A percentile compares a stretch with the other conserved stretches of the same genome.
These are phyloP conservation scores for Oncorhynchus keta DNA, from an alignment of 2,113 vertebrate species.

Conservation along the genomic window DNA sequence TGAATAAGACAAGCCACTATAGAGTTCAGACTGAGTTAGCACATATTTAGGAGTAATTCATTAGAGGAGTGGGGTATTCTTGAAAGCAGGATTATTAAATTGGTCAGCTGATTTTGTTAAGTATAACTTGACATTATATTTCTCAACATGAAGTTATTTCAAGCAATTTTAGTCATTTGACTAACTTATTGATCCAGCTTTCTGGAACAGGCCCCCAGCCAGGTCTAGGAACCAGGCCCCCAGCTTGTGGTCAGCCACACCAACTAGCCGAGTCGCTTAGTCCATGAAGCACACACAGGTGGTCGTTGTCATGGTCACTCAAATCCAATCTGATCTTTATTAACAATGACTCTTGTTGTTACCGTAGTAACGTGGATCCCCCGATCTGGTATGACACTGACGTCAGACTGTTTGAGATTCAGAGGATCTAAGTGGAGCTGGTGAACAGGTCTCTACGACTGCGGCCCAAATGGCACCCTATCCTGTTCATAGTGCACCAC, in stretches of 20 bases:
- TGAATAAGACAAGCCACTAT: not conserved
- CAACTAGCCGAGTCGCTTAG: not conserved
- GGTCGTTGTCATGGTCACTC: slow-evolving; percentile 2
- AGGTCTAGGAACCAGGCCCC: too few relatives aligned
- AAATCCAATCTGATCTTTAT: not conserved
- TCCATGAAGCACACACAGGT: not conserved
- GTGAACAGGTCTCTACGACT: too few relatives aligned
- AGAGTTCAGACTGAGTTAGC: not conserved
- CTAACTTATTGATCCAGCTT: too few relatives aligned
- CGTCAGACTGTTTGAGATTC: slow-evolving; percentile 96
- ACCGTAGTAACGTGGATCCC: slow-evolving; percentile 89
- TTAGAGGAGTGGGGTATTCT: not conserved
- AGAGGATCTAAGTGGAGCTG: slow-evolving; percentile 80
- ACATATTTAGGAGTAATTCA: not conserved
- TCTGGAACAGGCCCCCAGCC: not conserved
- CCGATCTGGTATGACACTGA: slow-evolving; percentile 98
- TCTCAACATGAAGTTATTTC: too few relatives aligned
- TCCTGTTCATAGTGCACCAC: too few relatives aligned
- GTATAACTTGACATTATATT: too few relatives aligned
- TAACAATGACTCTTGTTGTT: not conserved
- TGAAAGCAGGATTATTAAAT: too few relatives aligned
- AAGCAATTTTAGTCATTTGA: too few relatives aligned
- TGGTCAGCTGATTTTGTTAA: too few relatives aligned
- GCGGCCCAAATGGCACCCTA: too few relatives aligned
- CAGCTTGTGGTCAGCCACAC: not conserved